Percentiles rank a stretch among this genome's conserved stretches.
Evolutionary conservation across 1,140 invertebrate genomes (phyloP).

Genomic region (Drosophila kanapiae): DNA sequence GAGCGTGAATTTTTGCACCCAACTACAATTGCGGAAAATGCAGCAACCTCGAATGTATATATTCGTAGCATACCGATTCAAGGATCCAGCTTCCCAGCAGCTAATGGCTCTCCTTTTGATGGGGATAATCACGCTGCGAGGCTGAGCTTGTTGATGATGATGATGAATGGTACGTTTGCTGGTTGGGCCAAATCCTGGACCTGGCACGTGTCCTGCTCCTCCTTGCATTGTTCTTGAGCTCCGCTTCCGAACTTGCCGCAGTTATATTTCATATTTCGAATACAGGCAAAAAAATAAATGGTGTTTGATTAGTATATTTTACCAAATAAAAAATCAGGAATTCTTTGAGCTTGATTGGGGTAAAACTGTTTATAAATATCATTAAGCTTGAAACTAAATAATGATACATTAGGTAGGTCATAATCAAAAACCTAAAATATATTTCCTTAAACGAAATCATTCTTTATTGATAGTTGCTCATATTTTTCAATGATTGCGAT

Average conservation of each 20-base stretch:
- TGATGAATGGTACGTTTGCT: slow-evolving; percentile 71
- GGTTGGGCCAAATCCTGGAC: slow-evolving; percentile 38
- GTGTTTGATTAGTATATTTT: background rate
- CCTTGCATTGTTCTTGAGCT: slow-evolving; percentile 56
- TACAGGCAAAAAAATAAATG: background rate
- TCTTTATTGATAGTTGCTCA: background rate
- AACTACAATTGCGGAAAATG: slow-evolving; percentile 50
- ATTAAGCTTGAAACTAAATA: no score
- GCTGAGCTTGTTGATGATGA: slow-evolving; percentile 59
- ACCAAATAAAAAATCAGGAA: background rate
- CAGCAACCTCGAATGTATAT: slow-evolving; percentile 2
- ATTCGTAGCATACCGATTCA: slow-evolving; percentile 11
- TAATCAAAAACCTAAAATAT: background rate
- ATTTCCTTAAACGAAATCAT: rapidly evolving
- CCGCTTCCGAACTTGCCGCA: slow-evolving; percentile 63
- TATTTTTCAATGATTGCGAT: background rate
- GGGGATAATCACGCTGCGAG: slow-evolving; percentile 35
- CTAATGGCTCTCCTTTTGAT: slow-evolving; percentile 64
- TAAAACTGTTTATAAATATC: background rate
- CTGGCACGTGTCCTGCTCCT: slow-evolving; percentile 55
- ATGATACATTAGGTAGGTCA: no score
- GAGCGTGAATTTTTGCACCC: slow-evolving; percentile 68
- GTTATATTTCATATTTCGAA: slow-evolving; percentile 78
- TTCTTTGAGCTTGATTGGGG: no score
- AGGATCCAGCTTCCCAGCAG: slow-evolving; percentile 8